Evolutionary conservation across 2,797 vertebrate genomes (phyloP).

Genomic region (Xiphorhynchus erythropygius): DNA sequence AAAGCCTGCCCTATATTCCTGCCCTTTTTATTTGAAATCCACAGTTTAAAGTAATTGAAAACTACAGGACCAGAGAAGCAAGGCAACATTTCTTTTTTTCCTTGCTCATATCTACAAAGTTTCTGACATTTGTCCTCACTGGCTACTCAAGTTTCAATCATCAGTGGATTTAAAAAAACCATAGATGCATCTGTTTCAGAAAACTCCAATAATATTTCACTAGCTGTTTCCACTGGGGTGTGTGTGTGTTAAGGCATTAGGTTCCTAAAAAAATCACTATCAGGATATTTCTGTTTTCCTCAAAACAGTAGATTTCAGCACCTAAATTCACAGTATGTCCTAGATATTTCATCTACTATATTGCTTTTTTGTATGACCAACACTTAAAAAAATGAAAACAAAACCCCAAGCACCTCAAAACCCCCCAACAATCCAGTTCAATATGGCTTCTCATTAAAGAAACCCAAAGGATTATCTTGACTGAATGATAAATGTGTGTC

Average conservation of each 20-base stretch:
- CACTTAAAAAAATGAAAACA: too few species aligned
- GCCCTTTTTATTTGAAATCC: background rate
- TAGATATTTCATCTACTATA: background rate
- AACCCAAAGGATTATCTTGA: background rate
- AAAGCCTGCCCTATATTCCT: background rate
- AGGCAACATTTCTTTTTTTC: background rate
- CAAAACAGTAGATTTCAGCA: background rate
- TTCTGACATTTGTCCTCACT: background rate
- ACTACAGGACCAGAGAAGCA: background rate
- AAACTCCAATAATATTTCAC: background rate
- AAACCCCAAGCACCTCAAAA: background rate
- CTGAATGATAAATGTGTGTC: background rate
- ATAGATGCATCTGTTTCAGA: background rate
- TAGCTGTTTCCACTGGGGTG: background rate
- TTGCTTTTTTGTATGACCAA: background rate
- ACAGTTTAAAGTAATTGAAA: background rate
- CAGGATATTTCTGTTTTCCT: background rate
- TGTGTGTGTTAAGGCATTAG: background rate
- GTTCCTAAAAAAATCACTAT: background rate
- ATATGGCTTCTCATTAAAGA: background rate
- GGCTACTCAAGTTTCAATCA: background rate
- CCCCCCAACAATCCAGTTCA: fast-evolving
- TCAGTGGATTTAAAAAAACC: background rate
- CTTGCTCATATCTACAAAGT: background rate
- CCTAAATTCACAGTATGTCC: background rate